phyloP scores from a whole-genome alignment of 2,797 vertebrate species.

The Helarctos malayanus region DNA sequence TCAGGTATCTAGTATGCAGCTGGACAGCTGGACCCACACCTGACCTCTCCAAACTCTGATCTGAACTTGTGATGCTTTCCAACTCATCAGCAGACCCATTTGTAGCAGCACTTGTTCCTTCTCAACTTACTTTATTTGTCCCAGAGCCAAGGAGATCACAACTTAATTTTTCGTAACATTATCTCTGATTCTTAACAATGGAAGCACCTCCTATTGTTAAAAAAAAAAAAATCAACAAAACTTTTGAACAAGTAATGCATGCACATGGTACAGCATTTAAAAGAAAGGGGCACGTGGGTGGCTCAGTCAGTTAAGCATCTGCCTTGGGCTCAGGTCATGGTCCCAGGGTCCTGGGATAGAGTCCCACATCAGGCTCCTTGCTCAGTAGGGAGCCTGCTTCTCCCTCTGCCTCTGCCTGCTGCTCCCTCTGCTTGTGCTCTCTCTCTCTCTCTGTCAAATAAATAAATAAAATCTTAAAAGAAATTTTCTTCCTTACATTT shows the following conservation, averaged over 20 bases:
- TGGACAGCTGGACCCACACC: neutral
- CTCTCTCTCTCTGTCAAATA: no score
- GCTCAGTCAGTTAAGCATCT: no score
- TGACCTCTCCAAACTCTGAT: rapidly evolving
- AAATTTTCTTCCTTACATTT: neutral
- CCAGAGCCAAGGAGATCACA: neutral
- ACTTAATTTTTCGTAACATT: neutral
- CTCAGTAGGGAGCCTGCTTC: no score
- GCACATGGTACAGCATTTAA: neutral
- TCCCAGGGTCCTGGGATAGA: no score
- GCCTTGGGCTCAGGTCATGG: no score
- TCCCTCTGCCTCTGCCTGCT: no score
- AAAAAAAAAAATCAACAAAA: neutral
- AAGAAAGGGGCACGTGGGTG: neutral
- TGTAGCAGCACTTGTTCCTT: neutral
- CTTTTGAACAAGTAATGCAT: neutral
- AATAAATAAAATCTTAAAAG: no score
- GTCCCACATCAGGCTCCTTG: no score
- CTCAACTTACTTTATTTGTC: neutral
- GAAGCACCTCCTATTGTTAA: neutral
- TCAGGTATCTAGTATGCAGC: no score
- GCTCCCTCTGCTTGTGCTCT: no score
- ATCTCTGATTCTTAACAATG: neutral
- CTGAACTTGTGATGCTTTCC: neutral
- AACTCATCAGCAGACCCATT: neutral